phyloP scores from a whole-genome alignment of 2,888 invertebrate species.

The Pherbina coryleti region DNA sequence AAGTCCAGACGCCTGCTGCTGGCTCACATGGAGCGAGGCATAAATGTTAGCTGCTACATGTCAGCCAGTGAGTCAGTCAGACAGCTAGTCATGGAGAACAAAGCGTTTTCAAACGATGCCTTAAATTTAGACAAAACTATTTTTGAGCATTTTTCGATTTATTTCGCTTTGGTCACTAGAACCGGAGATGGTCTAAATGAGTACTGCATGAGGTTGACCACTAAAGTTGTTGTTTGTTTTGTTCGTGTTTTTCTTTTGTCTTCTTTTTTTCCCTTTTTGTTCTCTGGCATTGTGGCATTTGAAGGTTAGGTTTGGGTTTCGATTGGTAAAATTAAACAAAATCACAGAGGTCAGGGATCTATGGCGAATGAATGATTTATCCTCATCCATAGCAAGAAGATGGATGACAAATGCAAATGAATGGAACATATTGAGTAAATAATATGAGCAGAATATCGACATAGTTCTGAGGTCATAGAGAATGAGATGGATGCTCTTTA shows the following conservation, averaged over 20 bases:
- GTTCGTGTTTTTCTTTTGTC: not conserved
- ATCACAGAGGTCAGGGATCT: conserved; percentile 16
- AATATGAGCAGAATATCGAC: no score
- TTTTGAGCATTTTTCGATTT: conserved; percentile 40
- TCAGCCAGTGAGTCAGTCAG: not conserved
- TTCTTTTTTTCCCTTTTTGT: not conserved
- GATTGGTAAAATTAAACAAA: not conserved
- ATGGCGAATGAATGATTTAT: not conserved
- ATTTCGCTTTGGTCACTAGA: conserved; percentile 27
- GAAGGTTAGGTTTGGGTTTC: conserved; percentile 2
- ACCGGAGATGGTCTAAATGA: not conserved
- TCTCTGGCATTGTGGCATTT: not conserved
- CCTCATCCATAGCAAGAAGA: not conserved
- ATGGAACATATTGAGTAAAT: no score
- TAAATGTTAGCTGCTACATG: not conserved
- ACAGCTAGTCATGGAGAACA: not conserved
- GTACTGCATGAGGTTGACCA: conserved; percentile 13
- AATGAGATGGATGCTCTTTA: not conserved
- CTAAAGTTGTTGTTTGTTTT: conserved; percentile 1
- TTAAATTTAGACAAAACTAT: conserved; percentile 39
- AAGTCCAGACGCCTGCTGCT: not conserved
- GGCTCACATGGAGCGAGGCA: not conserved
- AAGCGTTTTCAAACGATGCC: conserved; percentile 13
- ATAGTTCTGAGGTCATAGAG: not conserved
- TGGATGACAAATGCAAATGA: not conserved